A percentile compares a stretch with the other conserved stretches of the same genome.
These are phyloP conservation scores for Sphaerodactylus townsendi DNA, from an alignment of 2,113 vertebrate species.

Conservation along the genomic window DNA sequence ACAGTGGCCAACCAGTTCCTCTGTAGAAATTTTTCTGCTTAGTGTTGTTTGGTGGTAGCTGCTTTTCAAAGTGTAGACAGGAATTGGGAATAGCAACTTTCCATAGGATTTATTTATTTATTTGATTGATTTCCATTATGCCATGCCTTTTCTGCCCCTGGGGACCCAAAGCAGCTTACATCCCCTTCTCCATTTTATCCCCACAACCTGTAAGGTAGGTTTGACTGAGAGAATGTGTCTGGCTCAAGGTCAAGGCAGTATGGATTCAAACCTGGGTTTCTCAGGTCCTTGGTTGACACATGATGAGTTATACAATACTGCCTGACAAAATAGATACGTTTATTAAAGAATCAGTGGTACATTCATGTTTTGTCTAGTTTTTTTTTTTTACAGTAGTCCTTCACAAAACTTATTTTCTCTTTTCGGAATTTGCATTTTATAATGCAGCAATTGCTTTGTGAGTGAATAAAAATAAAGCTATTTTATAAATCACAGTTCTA, in stretches of 20 bases:
- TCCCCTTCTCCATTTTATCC: too few relatives aligned
- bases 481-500: not conserved
- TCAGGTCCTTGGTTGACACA: too few relatives aligned
- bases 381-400: not conserved
- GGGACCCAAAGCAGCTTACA: too few relatives aligned
- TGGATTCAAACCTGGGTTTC: too few relatives aligned
- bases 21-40: not conserved
- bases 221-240: too few relatives aligned
- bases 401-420: not conserved
- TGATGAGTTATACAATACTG: not conserved
- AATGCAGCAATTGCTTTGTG: not conserved
- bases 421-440: not conserved
- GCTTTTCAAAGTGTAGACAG: not conserved
- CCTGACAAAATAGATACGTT: not conserved
- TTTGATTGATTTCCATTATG: too few relatives aligned
- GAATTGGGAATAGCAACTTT: not conserved
- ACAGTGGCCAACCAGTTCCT: too few relatives aligned
- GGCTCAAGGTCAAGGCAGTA: too few relatives aligned
- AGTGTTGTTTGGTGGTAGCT: not conserved
- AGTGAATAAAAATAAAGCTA: not conserved
- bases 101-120: not conserved
- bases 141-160: too few relatives aligned
- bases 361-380: not conserved
- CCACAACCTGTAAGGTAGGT: too few relatives aligned
- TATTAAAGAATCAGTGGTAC: not conserved